Percentiles rank a stretch among this genome's conserved stretches.
phyloP scores from a whole-genome alignment of 2,888 invertebrate species.

The Tetheella fluctuosa region DNA sequence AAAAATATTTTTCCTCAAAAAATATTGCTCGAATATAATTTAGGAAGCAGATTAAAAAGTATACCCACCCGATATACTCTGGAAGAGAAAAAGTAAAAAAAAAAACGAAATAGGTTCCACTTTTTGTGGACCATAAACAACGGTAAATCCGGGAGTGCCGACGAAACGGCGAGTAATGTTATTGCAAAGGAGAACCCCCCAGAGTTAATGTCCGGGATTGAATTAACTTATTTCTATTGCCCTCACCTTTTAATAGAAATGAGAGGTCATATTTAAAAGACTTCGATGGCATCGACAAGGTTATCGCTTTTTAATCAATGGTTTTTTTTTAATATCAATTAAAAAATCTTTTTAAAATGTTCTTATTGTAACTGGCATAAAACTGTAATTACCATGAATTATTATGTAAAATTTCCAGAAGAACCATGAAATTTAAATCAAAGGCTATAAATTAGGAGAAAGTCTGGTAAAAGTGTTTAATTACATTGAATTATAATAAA shows the following conservation, averaged over 20 bases:
- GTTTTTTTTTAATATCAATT: background rate
- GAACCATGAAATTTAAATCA: too few relatives aligned
- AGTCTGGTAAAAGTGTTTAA: too few relatives aligned
- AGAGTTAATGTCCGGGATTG: slow-evolving; percentile 10
- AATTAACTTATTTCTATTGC: slow-evolving; percentile 7
- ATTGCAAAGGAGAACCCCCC: slow-evolving; percentile 10
- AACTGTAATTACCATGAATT: too few relatives aligned
- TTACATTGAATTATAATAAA: too few relatives aligned
- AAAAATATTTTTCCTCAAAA: background rate
- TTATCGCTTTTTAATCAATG: background rate
- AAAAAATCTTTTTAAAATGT: background rate
- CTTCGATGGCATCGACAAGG: background rate
- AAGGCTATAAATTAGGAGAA: background rate
- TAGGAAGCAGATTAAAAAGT: slow-evolving; percentile 9
- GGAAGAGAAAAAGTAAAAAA: slow-evolving; percentile 1
- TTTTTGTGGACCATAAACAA: slow-evolving; percentile 11
- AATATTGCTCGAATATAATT: slow-evolving; percentile 7
- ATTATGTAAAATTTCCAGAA: too few relatives aligned
- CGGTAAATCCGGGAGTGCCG: slow-evolving; percentile 6
- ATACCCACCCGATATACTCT: slow-evolving; percentile 3
- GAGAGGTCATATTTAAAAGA: background rate
- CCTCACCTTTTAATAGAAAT: background rate
- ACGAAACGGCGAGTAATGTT: slow-evolving; percentile 4
- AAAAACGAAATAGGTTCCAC: background rate
- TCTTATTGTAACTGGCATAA: too few relatives aligned